phyloP scores from a whole-genome alignment of 1,140 invertebrate genomes.

The Sinella curviseta region DNA sequence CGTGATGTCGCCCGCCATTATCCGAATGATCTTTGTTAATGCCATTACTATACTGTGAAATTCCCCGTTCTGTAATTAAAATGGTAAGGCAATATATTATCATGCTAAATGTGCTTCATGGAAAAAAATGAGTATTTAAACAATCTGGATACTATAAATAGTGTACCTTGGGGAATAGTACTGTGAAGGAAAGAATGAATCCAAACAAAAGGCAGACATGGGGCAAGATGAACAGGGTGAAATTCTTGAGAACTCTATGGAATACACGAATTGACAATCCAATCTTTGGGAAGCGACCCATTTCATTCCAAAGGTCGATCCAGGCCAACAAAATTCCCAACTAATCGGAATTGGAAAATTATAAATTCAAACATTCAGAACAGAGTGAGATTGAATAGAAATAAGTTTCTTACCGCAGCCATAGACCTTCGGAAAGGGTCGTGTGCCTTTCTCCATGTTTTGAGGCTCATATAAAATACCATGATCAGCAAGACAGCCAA shows the following conservation, averaged over 20 bases:
- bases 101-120: background rate
- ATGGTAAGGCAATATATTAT: background rate
- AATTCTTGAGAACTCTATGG: background rate
- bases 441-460: background rate
- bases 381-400: no score
- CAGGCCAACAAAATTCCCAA: background rate
- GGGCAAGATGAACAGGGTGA: background rate
- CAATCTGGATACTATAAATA: no score
- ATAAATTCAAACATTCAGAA: no score
- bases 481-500: background rate
- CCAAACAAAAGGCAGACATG: background rate
- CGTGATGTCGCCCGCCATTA: background rate
- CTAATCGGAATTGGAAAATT: background rate
- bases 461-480: background rate
- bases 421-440: background rate
- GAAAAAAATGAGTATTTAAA: background rate
- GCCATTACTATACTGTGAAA: background rate
- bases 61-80: background rate
- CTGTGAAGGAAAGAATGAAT: background rate
- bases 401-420: background rate
- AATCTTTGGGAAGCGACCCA: background rate
- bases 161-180: background rate
- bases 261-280: slow-evolving; percentile 3
- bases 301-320: background rate
- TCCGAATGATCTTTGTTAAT: background rate